Conservation (phyloP, 53 echinoderm and acorn worm species). For the Pentamera pediparva region DNA sequence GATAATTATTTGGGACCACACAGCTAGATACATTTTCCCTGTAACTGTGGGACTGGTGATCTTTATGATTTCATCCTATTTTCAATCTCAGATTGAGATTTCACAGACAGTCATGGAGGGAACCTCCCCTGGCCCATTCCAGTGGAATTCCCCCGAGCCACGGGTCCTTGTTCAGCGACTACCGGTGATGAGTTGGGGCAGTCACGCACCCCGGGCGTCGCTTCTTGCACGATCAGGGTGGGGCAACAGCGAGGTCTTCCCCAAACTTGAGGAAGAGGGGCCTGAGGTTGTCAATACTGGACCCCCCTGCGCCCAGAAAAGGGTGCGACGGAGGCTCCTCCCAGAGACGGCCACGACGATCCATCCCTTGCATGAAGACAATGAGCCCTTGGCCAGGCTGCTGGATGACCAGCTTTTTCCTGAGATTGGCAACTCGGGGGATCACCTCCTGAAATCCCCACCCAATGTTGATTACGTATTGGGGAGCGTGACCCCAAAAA, state of each 20-base stretch:
- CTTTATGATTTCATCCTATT: too few species aligned
- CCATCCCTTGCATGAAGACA: not conserved
- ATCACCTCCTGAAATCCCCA: not conserved
- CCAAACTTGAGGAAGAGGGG: not conserved
- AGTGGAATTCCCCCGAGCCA: conserved; percentile 18
- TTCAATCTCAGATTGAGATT: too few species aligned
- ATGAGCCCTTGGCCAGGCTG: conserved; percentile 1
- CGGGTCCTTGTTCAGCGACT: conserved; percentile 5
- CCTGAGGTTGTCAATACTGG: not conserved
- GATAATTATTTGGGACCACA: too few species aligned
- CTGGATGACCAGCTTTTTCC: conserved; percentile 24
- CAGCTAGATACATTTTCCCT: too few species aligned
- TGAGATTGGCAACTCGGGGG: conserved; percentile 8
- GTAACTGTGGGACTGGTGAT: too few species aligned
- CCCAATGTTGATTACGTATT: conserved; percentile 18
- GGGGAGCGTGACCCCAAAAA: conserved; percentile 21
- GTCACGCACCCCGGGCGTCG: not conserved
- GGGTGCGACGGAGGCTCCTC: conserved; percentile 2
- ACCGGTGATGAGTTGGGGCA: not conserved
- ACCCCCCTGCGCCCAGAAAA: not conserved
- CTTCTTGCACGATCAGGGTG: not conserved
- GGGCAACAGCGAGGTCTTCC: not conserved
- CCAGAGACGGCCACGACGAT: not conserved
- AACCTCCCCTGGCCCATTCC: too few species aligned
- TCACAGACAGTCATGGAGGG: too few species aligned